Percentiles rank a stretch among this genome's conserved stretches.
These are phyloP conservation scores for Naso thynnoides DNA, from an alignment of 2,797 vertebrate genomes.

Conservation along the genomic window DNA sequence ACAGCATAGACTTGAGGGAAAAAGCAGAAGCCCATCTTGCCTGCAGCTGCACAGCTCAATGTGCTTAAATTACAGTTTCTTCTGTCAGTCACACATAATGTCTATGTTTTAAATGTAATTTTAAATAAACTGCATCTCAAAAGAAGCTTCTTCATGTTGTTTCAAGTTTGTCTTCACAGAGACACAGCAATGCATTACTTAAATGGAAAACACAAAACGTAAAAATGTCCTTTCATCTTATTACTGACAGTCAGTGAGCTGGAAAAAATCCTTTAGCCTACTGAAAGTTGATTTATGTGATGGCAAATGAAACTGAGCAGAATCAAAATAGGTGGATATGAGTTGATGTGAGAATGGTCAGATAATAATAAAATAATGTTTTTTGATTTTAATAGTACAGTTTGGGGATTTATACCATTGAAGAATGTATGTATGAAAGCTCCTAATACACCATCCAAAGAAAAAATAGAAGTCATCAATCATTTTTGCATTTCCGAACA, in stretches of 20 bases:
- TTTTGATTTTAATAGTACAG: background rate
- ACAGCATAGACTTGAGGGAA: constrained; percentile 76
- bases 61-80: constrained; percentile 55
- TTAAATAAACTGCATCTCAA: constrained; percentile 61
- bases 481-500: background rate
- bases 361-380: background rate
- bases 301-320: background rate
- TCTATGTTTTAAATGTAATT: constrained; percentile 31
- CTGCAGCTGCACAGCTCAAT: constrained; percentile 79
- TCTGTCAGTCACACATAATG: constrained; percentile 3
- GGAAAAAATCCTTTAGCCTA: background rate
- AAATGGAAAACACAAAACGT: background rate
- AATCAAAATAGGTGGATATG: background rate
- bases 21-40: constrained; percentile 73
- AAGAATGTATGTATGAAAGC: background rate
- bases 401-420: background rate
- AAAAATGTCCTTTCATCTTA: background rate
- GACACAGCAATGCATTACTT: background rate
- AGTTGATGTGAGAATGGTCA: background rate
- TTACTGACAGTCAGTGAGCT: background rate
- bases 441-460: background rate
- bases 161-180: background rate
- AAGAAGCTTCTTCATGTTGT: background rate
- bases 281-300: background rate
- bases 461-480: background rate